phyloP scores from a whole-genome alignment of 2,113 vertebrate genomes.

The Corvus cornix region DNA sequence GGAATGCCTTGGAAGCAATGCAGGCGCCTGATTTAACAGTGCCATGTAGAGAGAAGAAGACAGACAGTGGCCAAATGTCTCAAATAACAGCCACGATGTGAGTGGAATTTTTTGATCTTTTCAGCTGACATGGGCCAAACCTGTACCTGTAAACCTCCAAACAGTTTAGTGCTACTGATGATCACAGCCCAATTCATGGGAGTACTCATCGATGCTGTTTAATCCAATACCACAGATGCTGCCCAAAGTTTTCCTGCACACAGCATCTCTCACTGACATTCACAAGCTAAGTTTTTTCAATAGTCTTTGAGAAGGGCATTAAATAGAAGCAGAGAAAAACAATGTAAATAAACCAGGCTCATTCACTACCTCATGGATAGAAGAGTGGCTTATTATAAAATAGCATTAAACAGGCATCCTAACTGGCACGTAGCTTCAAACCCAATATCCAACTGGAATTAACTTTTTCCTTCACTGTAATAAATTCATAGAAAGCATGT shows the following conservation, averaged over 20 bases:
- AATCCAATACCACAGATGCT: not conserved
- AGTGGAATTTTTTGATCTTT: not conserved
- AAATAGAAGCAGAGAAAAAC: not conserved
- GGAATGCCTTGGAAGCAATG: not conserved
- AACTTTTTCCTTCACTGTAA: not conserved
- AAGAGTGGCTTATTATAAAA: not conserved
- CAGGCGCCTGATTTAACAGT: not conserved
- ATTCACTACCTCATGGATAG: not conserved
- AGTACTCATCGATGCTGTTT: not conserved
- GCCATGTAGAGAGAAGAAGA: not conserved
- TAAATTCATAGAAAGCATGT: not conserved
- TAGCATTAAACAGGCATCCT: not conserved
- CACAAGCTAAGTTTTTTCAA: not conserved
- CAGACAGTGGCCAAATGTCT: not conserved
- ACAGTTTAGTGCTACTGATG: not conserved
- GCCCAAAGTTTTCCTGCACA: not conserved
- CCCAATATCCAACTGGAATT: not conserved
- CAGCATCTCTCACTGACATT: not conserved
- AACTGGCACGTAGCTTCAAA: not conserved
- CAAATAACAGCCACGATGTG: rapidly evolving
- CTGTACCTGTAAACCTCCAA: not conserved
- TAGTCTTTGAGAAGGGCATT: not conserved
- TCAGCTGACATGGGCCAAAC: not conserved
- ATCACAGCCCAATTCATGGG: not conserved
- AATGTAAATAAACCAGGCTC: not conserved